phyloP scores from a whole-genome alignment of 2,888 invertebrate species.

The Drosophila rubida region DNA sequence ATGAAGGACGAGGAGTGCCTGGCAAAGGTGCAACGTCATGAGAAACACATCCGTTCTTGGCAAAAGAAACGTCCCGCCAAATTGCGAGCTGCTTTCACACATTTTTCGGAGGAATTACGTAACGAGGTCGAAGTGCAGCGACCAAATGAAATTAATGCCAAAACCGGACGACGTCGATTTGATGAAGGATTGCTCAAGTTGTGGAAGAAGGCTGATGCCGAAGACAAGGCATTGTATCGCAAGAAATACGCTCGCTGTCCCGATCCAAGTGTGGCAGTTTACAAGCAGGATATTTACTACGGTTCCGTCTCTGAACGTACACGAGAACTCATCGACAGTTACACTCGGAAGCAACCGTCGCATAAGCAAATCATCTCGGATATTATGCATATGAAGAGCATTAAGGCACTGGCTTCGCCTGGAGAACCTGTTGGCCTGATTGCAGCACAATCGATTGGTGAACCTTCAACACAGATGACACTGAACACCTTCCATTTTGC shows the following conservation, averaged over 20 bases:
- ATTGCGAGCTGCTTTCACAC: conserved; percentile 86
- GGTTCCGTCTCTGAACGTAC: conserved; percentile 94
- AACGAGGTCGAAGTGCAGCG: conserved; percentile 85
- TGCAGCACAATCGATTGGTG: conserved; percentile 99
- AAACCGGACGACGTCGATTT: conserved; percentile 87
- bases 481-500: conserved; percentile 99
- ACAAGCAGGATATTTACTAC: conserved; percentile 90
- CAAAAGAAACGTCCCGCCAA: conserved; percentile 86
- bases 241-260: conserved; percentile 87
- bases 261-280: conserved; percentile 90
- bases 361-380: conserved; percentile 87
- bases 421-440: conserved; percentile 97
- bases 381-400: conserved; percentile 91
- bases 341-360: conserved; percentile 85
- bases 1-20: conserved; percentile 87
- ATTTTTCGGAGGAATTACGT: conserved; percentile 87
- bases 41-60: conserved; percentile 88
- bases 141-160: conserved; percentile 85
- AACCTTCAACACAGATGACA: conserved; percentile 99
- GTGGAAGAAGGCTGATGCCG: conserved; percentile 88
- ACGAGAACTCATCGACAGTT: conserved; percentile 88
- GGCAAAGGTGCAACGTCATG: conserved; percentile 86
- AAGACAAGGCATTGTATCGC: conserved; percentile 86
- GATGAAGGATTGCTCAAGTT: conserved; percentile 88
- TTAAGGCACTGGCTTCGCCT: conserved; percentile 92